Conservation (phyloP, 2,888 invertebrate species). For the Lamproptera curius region DNA sequence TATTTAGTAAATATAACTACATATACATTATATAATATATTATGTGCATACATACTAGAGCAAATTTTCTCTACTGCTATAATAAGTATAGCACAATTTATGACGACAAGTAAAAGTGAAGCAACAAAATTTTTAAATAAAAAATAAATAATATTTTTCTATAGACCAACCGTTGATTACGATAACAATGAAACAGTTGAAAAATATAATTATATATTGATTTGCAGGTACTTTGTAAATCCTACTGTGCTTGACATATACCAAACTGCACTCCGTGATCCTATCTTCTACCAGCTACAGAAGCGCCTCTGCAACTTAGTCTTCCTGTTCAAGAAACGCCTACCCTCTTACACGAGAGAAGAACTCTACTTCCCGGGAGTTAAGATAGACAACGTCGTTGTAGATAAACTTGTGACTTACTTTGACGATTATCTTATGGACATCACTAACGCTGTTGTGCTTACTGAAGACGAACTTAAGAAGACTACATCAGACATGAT, state of each 20-base stretch:
- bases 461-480: constrained; percentile 66
- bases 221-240: constrained; percentile 63
- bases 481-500: constrained; percentile 66
- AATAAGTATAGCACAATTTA: too few relatives aligned
- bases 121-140: too few relatives aligned
- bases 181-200: too few relatives aligned
- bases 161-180: too few relatives aligned
- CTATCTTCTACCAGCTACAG: constrained; percentile 84
- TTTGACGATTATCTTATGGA: constrained; percentile 83
- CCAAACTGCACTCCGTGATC: constrained; percentile 84
- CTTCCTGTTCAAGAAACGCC: constrained; percentile 78
- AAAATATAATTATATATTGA: too few relatives aligned
- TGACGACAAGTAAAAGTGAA: too few relatives aligned
- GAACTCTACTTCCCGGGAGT: constrained; percentile 81
- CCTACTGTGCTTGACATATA: constrained; percentile 81
- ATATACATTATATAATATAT: too few relatives aligned
- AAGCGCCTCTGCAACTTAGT: constrained; percentile 78
- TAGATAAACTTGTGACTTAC: constrained; percentile 82
- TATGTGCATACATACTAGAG: too few relatives aligned
- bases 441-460: constrained; percentile 78
- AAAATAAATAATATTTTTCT: too few relatives aligned
- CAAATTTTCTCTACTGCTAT: too few relatives aligned
- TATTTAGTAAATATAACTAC: too few relatives aligned
- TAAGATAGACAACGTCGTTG: constrained; percentile 79
- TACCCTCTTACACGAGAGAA: constrained; percentile 79